Evolutionary conservation across 1,140 invertebrate species (phyloP).

Genomic region (Sesamia nonagrioides): DNA sequence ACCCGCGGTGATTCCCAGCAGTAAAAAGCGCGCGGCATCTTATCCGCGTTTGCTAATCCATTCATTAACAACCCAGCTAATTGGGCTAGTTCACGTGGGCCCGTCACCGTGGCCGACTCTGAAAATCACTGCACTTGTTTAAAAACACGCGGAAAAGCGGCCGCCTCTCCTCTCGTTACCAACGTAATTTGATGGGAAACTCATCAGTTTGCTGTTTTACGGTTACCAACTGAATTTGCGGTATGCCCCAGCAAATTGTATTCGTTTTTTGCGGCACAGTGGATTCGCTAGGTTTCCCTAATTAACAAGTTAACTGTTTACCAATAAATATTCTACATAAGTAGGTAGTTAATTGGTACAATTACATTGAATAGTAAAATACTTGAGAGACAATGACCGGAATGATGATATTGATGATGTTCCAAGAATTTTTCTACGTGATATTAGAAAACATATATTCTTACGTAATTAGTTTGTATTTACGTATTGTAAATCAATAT

Average conservation of each 20-base stretch:
- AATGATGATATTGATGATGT: slow-evolving; percentile 18
- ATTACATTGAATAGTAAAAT: slow-evolving; percentile 25
- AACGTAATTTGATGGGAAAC: slow-evolving; percentile 63
- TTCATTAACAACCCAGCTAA: slow-evolving; percentile 68
- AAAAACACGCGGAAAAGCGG: slow-evolving; percentile 61
- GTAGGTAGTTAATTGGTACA: slow-evolving; percentile 35
- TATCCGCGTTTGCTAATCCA: slow-evolving; percentile 55
- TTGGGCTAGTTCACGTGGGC: slow-evolving; percentile 68
- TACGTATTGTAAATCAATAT: slow-evolving; percentile 14
- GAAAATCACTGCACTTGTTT: slow-evolving; percentile 55
- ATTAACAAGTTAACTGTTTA: slow-evolving; percentile 31
- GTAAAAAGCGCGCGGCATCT: slow-evolving; percentile 46
- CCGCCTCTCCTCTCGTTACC: slow-evolving; percentile 53
- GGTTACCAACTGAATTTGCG: slow-evolving; percentile 30
- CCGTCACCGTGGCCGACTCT: slow-evolving; percentile 55
- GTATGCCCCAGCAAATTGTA: slow-evolving; percentile 46
- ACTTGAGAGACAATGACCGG: slow-evolving; percentile 17
- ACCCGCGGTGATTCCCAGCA: slow-evolving; percentile 45
- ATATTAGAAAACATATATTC: slow-evolving; percentile 13
- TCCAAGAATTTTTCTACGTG: slow-evolving; percentile 15
- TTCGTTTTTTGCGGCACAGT: slow-evolving; percentile 5
- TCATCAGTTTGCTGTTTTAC: slow-evolving; percentile 46
- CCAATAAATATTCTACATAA: slow-evolving; percentile 30
- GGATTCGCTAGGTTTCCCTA: slow-evolving; percentile 29
- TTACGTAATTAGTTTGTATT: slow-evolving; percentile 32